Conservation (phyloP, 2,888 invertebrate genomes). For the Leptogaster cylindrica region DNA sequence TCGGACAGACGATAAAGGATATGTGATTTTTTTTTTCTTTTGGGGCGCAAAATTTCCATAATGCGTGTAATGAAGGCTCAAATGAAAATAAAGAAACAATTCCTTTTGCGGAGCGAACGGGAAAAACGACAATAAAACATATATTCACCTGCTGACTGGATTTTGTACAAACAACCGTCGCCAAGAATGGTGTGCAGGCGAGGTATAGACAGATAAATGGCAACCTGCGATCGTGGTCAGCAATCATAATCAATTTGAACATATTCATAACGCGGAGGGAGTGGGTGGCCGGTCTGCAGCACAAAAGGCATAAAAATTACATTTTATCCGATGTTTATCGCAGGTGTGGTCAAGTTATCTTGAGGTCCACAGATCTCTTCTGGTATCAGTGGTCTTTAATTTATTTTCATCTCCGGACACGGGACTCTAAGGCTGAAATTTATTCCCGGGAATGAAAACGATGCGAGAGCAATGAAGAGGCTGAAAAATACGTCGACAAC, state of each 20-base stretch:
- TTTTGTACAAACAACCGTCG: slow-evolving; percentile 14
- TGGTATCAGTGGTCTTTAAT: slow-evolving; percentile 23
- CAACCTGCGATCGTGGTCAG: slow-evolving; percentile 41
- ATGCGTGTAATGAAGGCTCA: too few relatives aligned
- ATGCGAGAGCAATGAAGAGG: slow-evolving; percentile 15
- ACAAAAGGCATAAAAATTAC: slow-evolving; percentile 41
- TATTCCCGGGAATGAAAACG: slow-evolving; percentile 2
- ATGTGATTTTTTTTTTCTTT: too few relatives aligned
- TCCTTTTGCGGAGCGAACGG: too few relatives aligned
- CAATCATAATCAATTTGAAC: slow-evolving; percentile 47
- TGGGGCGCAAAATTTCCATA: too few relatives aligned
- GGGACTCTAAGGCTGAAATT: slow-evolving; percentile 2
- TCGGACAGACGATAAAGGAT: too few relatives aligned
- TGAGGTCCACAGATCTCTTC: slow-evolving; percentile 26
- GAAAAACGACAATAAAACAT: neutral
- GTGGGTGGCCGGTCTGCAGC: slow-evolving; percentile 42
- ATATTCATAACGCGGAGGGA: slow-evolving; percentile 44
- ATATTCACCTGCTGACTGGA: slow-evolving; percentile 37
- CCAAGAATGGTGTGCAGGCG: slow-evolving; percentile 16
- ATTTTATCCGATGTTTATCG: slow-evolving; percentile 44
- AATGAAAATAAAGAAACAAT: too few relatives aligned
- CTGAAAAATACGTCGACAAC: slow-evolving; percentile 19
- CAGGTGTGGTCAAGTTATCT: slow-evolving; percentile 45
- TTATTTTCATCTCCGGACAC: slow-evolving; percentile 27
- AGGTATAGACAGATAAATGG: slow-evolving; percentile 39